Conservation (phyloP, 2,797 vertebrate genomes). For the Pteropus rufus region DNA sequence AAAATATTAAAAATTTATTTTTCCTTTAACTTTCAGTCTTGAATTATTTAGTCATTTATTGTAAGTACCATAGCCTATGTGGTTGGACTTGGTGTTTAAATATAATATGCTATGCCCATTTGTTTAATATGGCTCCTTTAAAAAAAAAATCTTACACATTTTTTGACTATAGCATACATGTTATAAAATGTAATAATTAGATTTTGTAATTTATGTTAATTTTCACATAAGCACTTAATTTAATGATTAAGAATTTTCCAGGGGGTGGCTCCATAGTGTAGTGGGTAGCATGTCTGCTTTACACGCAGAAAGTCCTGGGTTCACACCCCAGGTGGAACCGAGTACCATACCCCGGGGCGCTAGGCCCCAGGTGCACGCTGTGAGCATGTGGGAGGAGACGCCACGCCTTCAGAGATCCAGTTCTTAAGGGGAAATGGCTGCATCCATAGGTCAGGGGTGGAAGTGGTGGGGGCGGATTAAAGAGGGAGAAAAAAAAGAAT, state of each 20-base stretch:
- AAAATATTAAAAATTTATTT: not conserved
- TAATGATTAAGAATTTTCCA: not conserved
- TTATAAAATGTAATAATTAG: slow-evolving; percentile 3
- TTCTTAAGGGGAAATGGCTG: too few species aligned
- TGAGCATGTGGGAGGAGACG: too few species aligned
- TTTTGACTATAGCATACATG: not conserved
- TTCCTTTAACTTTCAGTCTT: slow-evolving; percentile 13
- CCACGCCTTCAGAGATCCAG: too few species aligned
- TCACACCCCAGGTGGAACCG: too few species aligned
- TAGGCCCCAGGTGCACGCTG: too few species aligned
- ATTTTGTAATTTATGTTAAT: slow-evolving; percentile 22
- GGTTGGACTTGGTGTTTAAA: not conserved
- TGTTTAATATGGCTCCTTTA: not conserved
- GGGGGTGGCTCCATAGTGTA: too few species aligned
- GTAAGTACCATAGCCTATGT: not conserved
- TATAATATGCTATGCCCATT: not conserved
- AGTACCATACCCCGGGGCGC: too few species aligned
- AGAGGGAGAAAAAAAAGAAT: not conserved
- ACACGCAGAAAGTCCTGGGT: too few species aligned
- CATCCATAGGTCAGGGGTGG: too few species aligned
- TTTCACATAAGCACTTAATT: not conserved
- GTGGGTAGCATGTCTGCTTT: too few species aligned
- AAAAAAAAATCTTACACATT: not conserved
- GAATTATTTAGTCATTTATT: not conserved
- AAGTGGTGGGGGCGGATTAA: too few species aligned